Evolutionary conservation across 2,888 invertebrate species (phyloP).

Genomic region (Malthinus flaveolus): DNA sequence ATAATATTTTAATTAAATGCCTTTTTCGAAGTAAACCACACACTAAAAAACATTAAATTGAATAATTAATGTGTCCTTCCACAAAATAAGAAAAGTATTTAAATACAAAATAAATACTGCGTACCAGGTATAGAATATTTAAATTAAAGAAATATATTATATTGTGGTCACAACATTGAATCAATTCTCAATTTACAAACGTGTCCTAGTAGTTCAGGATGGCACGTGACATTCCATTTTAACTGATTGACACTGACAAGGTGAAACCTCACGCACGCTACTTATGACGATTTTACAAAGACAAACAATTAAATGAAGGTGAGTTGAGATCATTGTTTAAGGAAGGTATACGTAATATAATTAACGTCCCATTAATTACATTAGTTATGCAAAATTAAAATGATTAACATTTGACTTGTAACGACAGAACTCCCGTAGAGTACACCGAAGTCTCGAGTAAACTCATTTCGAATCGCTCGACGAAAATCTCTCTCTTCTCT

Average conservation of each 20-base stretch:
- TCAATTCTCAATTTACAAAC: constrained; percentile 21
- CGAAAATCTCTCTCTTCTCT: no score
- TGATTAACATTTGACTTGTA: no score
- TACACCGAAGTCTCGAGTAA: no score
- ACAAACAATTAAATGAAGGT: constrained; percentile 18
- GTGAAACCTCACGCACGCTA: constrained; percentile 29
- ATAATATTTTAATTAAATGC: no score
- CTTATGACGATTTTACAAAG: constrained; percentile 17
- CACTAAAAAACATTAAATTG: neutral
- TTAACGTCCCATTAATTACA: no score
- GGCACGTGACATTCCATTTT: constrained; percentile 25
- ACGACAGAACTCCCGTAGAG: no score
- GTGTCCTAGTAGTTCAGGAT: constrained; percentile 16
- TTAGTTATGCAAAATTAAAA: no score
- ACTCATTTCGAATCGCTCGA: no score
- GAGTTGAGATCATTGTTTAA: constrained; percentile 12
- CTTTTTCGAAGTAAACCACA: neutral
- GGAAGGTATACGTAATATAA: neutral
- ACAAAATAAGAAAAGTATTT: neutral
- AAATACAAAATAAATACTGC: neutral
- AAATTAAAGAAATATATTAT: constrained; percentile 10
- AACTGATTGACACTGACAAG: constrained; percentile 29
- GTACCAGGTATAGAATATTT: constrained; percentile 7
- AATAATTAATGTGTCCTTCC: constrained; percentile 5
- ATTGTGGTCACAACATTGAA: constrained; percentile 15